Conservation (phyloP, 1,140 invertebrate species). For the Scaptomyza graminum region DNA sequence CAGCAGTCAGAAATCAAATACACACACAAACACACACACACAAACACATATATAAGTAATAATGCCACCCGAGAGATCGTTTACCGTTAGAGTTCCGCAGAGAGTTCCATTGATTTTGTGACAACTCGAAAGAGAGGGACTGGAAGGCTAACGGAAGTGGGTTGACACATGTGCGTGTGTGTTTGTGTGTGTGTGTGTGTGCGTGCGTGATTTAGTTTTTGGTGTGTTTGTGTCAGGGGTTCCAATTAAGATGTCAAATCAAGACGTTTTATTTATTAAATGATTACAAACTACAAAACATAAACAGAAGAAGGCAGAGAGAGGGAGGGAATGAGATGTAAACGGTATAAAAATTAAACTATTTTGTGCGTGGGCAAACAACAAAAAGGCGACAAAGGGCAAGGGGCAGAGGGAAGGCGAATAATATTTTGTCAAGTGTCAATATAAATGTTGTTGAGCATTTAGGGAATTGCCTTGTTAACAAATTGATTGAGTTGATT, state of each 20-base stretch:
- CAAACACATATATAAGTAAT: conserved; percentile 24
- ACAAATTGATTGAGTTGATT: conserved; percentile 64
- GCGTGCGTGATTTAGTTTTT: conserved; percentile 20
- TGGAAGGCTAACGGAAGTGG: not conserved
- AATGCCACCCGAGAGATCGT: conserved; percentile 60
- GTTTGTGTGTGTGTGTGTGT: conserved; percentile 10
- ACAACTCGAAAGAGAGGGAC: not conserved
- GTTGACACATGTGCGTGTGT: not conserved
- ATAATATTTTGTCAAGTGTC: conserved; percentile 34
- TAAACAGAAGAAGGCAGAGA: conserved; percentile 4
- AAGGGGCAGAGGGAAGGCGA: not conserved
- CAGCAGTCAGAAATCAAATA: conserved; percentile 42
- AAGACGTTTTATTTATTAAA: conserved; percentile 76
- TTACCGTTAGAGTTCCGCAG: conserved; percentile 51
- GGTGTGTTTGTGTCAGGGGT: conserved; percentile 54
- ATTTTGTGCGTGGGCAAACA: conserved; percentile 3
- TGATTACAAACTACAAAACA: conserved; percentile 58
- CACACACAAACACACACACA: no score
- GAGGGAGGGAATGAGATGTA: not conserved
- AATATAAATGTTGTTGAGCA: conserved; percentile 10
- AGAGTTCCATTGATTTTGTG: conserved; percentile 77
- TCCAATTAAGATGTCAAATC: conserved; percentile 79
- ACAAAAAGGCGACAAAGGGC: not conserved
- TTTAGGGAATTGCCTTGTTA: conserved; percentile 44
- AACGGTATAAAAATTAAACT: conserved; percentile 51